phyloP scores from a whole-genome alignment of 2,888 invertebrate genomes.

The Gari tellinella region DNA sequence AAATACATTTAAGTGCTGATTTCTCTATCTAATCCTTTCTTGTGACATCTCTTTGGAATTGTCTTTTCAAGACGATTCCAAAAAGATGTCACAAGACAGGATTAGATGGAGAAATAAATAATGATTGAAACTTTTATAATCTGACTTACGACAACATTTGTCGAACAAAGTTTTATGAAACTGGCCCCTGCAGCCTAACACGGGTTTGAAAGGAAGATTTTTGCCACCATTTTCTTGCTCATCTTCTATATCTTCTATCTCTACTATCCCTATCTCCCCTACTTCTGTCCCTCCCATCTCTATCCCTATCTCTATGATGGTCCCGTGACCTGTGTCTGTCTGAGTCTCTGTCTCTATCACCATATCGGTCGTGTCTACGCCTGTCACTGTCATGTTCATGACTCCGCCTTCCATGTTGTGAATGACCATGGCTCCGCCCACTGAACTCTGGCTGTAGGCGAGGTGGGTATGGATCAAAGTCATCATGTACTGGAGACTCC shows the following conservation, averaged over 20 bases:
- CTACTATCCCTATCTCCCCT: slow-evolving; percentile 20
- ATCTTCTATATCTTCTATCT: slow-evolving; percentile 6
- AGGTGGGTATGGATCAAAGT: neutral
- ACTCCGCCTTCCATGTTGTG: neutral
- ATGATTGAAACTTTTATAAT: too few relatives aligned
- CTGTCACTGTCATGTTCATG: neutral
- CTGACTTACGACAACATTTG: too few relatives aligned
- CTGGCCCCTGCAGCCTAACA: too few relatives aligned
- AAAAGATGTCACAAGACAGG: too few relatives aligned
- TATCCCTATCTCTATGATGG: slow-evolving; percentile 32
- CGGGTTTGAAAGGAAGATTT: too few relatives aligned
- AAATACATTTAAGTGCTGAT: too few relatives aligned
- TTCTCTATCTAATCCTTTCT: too few relatives aligned
- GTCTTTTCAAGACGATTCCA: too few relatives aligned
- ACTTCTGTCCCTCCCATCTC: slow-evolving; percentile 21
- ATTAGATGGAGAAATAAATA: too few relatives aligned
- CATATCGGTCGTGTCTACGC: slow-evolving; percentile 11
- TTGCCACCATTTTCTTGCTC: neutral
- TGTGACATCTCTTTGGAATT: too few relatives aligned
- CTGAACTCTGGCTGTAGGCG: neutral
- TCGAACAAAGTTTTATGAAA: too few relatives aligned
- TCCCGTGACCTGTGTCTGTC: slow-evolving; percentile 27
- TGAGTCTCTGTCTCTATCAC: slow-evolving; percentile 20
- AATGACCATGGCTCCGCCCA: neutral
- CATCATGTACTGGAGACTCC: too few relatives aligned